Conservation (phyloP, 2,113 vertebrate species). For the Guaruba guarouba region DNA sequence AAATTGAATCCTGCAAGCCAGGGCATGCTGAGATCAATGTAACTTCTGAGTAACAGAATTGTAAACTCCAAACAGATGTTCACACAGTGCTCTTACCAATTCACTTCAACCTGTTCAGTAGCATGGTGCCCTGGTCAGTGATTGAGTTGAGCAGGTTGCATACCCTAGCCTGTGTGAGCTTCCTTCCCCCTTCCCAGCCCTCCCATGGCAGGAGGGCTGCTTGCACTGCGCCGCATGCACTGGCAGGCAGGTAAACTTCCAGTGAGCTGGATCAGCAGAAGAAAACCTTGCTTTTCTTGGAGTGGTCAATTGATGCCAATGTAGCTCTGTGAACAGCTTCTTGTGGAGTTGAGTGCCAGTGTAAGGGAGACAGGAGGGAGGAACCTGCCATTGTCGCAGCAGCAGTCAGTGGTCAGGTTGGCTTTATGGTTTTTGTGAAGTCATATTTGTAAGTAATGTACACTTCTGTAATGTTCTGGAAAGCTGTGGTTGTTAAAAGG, state of each 20-base stretch:
- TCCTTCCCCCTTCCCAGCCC: not conserved
- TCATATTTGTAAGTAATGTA: rapidly evolving
- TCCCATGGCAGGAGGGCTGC: not conserved
- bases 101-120: not conserved
- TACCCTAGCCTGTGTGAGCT: not conserved
- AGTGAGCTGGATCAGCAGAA: not conserved
- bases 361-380: not conserved
- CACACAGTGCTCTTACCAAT: not conserved
- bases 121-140: not conserved
- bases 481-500: not conserved
- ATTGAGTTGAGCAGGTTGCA: rapidly evolving
- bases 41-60: not conserved
- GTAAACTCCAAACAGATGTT: not conserved
- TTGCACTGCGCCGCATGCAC: too few species aligned
- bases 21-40: not conserved
- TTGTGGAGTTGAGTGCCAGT: not conserved
- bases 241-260: not conserved
- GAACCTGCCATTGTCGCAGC: not conserved
- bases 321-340: not conserved
- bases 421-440: not conserved
- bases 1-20: not conserved
- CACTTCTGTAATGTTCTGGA: not conserved
- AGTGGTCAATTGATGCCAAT: rapidly evolving
- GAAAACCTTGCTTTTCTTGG: not conserved
- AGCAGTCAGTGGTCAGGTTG: not conserved